These are phyloP conservation scores for Coregonus clupeaformis DNA, from an alignment of 2,113 vertebrate species.

Conservation along the genomic window DNA sequence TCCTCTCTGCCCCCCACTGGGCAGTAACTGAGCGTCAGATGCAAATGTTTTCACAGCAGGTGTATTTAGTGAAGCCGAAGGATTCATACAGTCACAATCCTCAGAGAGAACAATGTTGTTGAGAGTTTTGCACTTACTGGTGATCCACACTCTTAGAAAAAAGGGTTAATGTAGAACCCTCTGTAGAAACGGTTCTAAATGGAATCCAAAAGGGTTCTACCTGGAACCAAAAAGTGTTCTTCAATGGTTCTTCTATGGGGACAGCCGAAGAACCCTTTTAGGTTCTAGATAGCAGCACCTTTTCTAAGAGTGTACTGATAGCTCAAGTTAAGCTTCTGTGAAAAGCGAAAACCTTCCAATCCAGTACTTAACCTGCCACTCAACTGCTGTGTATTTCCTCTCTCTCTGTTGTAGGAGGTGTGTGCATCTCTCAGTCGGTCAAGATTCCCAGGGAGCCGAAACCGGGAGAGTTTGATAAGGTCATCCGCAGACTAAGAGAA, in stretches of 20 bases:
- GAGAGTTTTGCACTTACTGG: neutral
- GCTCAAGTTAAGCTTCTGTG: neutral
- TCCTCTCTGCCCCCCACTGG: neutral
- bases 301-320: neutral
- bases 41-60: neutral
- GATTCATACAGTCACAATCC: neutral
- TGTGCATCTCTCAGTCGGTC: constrained; percentile 96
- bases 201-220: no score
- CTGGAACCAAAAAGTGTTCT: no score
- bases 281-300: no score
- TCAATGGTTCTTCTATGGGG: no score
- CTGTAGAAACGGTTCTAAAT: no score
- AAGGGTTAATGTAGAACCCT: no score
- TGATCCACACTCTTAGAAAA: neutral
- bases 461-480: constrained; percentile 93
- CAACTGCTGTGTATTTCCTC: neutral
- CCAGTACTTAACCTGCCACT: neutral
- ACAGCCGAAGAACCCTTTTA: no score
- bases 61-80: neutral
- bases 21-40: neutral
- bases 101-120: neutral
- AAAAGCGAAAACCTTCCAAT: neutral
- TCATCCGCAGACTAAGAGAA: constrained; percentile 90
- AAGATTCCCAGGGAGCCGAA: constrained; percentile 96
- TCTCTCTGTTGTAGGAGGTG: constrained; percentile 78